A percentile compares a stretch with the other conserved stretches of the same genome.
Conservation (phyloP, 2,797 vertebrate species). For the Gambusia yucatana region DNA sequence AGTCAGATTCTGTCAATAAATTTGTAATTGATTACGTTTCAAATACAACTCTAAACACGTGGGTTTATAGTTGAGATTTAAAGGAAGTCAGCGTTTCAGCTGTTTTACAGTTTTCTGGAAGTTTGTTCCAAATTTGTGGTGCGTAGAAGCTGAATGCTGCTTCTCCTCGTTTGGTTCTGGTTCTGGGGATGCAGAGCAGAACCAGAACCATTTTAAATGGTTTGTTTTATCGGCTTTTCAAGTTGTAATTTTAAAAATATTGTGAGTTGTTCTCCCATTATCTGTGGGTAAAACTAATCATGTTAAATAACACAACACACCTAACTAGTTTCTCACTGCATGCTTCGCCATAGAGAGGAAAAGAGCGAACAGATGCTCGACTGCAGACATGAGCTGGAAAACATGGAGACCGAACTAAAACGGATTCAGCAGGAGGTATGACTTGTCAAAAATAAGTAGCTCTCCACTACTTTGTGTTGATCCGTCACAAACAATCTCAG, state of each 20-base stretch:
- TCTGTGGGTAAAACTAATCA: not conserved
- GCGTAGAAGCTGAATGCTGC: too few species aligned
- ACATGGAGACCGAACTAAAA: slow-evolving; percentile 89
- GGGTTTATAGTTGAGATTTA: too few species aligned
- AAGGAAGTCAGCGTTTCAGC: too few species aligned
- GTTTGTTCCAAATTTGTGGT: too few species aligned
- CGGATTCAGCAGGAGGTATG: slow-evolving; percentile 91
- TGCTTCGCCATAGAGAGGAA: slow-evolving; percentile 84
- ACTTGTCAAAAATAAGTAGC: not conserved
- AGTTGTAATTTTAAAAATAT: not conserved
- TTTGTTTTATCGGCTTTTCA: not conserved
- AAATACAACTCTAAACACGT: too few species aligned
- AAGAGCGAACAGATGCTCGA: slow-evolving; percentile 93
- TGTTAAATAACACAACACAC: not conserved
- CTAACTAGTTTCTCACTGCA: slow-evolving; percentile 13
- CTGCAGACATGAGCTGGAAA: slow-evolving; percentile 91
- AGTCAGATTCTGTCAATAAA: too few species aligned
- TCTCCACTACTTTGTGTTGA: not conserved
- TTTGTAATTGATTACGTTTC: too few species aligned
- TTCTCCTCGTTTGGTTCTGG: too few species aligned
- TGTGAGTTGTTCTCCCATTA: not conserved
- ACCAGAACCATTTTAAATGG: slow-evolving; percentile 5
- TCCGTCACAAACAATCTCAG: not conserved
- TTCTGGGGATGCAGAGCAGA: too few species aligned
- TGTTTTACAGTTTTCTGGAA: too few species aligned